A percentile compares a stretch with the other conserved stretches of the same genome.
Evolutionary conservation across 2,113 vertebrate species (phyloP).

Genomic region (Rhinolophus ferrumequinum): DNA sequence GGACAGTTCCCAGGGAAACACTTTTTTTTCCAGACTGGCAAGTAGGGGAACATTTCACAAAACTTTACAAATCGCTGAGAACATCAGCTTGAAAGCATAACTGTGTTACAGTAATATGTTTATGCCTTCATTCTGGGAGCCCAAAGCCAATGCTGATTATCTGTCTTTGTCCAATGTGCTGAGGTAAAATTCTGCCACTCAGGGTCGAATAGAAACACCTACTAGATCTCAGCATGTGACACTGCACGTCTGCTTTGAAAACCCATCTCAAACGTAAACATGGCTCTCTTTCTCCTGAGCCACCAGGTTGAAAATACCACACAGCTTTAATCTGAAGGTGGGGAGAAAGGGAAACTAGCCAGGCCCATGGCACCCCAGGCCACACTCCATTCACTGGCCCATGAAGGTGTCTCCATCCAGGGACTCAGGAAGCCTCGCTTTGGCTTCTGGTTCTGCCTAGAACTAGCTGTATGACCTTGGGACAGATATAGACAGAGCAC

Average conservation of each 20-base stretch:
- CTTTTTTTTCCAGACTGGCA: neutral
- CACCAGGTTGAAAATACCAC: conserved; percentile 5
- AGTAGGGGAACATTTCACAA: conserved; percentile 11
- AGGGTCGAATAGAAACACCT: neutral
- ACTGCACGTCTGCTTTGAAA: neutral
- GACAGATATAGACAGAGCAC: neutral
- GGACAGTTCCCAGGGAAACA: neutral
- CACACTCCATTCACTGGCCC: neutral
- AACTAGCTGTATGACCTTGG: neutral
- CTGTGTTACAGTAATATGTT: neutral
- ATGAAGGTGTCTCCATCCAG: neutral
- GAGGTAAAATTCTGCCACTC: neutral
- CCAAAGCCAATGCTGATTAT: conserved; percentile 7
- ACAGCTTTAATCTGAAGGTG: neutral
- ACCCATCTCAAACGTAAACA: neutral
- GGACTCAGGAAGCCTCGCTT: neutral
- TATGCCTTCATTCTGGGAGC: neutral
- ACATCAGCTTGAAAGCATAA: neutral
- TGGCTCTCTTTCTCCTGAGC: neutral
- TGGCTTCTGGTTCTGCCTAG: neutral
- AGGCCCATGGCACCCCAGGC: neutral
- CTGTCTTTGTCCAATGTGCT: neutral
- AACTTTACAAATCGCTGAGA: conserved; percentile 53
- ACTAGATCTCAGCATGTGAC: neutral
- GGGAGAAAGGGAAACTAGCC: neutral